Base-by-base conservation (phyloP, 1,140 invertebrate genomes). In the Zaprionus lachaisei region DNA sequence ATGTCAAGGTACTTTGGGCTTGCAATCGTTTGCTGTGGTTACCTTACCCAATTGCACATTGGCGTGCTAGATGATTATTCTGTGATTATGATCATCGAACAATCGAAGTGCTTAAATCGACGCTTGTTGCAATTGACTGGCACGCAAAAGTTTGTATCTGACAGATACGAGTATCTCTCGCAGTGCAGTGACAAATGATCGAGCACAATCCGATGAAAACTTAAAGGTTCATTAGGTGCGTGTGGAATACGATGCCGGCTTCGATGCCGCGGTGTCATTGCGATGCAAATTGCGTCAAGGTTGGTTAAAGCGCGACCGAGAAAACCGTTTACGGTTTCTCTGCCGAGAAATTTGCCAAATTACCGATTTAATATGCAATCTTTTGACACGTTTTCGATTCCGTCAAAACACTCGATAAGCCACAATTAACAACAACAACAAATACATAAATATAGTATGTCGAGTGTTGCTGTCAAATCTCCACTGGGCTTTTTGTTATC, bases 1-100 rank as follows among this genome's bases (percentile, higher is more conserved):
- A 60, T 69, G 78, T 80, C 78, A 80, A 80, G 78, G 78, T 65
- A 73, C 34, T 11, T 26, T 77, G 73, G 14, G 67, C 73, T 31
- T 68, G 44, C 9, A 22, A 41, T 58, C 63, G 44, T 51, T 31
- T 66, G n/a, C 20, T 54, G 64, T 60, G 61, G 37, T 28, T 60
- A 34, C 61, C 51, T 49, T 70, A 34, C 12, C 38, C 66, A 63
- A 75, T 57, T 69, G 65, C 58, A 49, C 34, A 76, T 60, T 71
- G 54, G 73, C 69, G 72, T 49, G 70, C 63, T 55, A 47, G 56
- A 56, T 65, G 74, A 77, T 77, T 77, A 77, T 67, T 17, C 7
- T 70, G 17, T 72, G 49, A 72, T 77, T 72, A 72, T 62, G 62
- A 34, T 61, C 69, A 17, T 47, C 41, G 64, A 72, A 67, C 72